Percentiles rank a stretch among this genome's conserved stretches.
These are phyloP conservation scores for Antennarius maculatus DNA, from an alignment of 2,797 vertebrate species.

Conservation along the genomic window DNA sequence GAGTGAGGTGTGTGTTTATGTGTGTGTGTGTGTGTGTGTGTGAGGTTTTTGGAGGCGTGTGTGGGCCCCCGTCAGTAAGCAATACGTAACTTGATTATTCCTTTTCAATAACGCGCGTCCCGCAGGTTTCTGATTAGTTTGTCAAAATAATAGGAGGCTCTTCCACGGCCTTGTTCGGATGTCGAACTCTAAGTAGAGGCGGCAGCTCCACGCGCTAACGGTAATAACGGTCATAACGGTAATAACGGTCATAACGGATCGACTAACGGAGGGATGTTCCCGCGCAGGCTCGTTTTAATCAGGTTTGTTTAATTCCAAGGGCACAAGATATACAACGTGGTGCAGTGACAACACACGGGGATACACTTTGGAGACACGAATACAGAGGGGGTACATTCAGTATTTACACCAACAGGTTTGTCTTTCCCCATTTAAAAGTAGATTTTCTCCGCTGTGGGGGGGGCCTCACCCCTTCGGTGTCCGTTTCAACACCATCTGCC, in stretches of 20 bases:
- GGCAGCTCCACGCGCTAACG: not conserved
- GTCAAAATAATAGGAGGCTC: slow-evolving; percentile 53
- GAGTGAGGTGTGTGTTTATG: not conserved
- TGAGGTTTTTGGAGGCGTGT: slow-evolving; percentile 49
- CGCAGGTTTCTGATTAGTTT: slow-evolving; percentile 59
- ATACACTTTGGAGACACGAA: slow-evolving; percentile 51
- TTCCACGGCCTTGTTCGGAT: slow-evolving; percentile 62
- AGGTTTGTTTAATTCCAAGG: slow-evolving; percentile 66
- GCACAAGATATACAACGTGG: slow-evolving; percentile 74
- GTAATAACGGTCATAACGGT: too few species aligned
- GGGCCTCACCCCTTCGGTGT: slow-evolving; percentile 42
- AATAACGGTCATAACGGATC: slow-evolving; percentile 32
- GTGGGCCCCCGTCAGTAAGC: slow-evolving; percentile 49
- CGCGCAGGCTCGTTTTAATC: slow-evolving; percentile 20
- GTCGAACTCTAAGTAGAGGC: slow-evolving; percentile 54
- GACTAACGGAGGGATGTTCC: slow-evolving; percentile 47
- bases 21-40: not conserved
- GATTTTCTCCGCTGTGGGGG: not conserved
- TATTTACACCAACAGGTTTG: slow-evolving; percentile 62
- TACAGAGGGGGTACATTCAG: slow-evolving; percentile 61
- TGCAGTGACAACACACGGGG: slow-evolving; percentile 61
- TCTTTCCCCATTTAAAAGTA: not conserved
- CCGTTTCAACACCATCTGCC: slow-evolving; percentile 73
- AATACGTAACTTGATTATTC: slow-evolving; percentile 74
- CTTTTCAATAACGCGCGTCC: slow-evolving; percentile 64